Evolutionary conservation across 1,140 invertebrate genomes (phyloP), one percentile per base, ranked within the genome.

Genomic region (Heliconius hermathena): DNA sequence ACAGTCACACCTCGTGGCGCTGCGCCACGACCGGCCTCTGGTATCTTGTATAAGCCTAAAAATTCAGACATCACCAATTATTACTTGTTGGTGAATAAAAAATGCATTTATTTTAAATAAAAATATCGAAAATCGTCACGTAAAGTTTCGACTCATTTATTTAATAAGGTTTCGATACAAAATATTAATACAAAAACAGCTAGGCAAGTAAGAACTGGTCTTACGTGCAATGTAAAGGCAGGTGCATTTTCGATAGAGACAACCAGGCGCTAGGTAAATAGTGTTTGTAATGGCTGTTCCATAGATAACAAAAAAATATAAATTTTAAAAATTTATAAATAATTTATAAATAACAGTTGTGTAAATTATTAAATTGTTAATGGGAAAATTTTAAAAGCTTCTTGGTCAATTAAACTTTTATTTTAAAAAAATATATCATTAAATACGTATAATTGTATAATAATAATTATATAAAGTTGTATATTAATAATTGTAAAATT

Each of bases 201-300:
- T 77, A 77, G 70, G 60, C 49, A 75, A 46, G 52, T 72, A 57
- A 73, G 54, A 77, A 77, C 79, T 81, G 57, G 79, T 81, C 71
- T 77, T 79, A 79, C 74, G 73, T 79, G 74, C 74, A 72, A 60
- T 71, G 75, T 38, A 36, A 70, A 81, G 79, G 79, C 79, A 81
- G 79, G 79, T 81, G 79, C 72, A 77, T 57, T 77, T 81, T 81
- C 79, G 66, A 72, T 73, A 74, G 75, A 81, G 79, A 81, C 79
- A 73, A 71, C 57, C 79, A 81, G 79, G 71, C 79, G 79, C 79
- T 81, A 81, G 79, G 22, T 36, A 77, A 81, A 36, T 74, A 70
- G 74, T 76, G 72, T 60, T n/a, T 11, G 8, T 77, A 77, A 77
- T 77, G 70, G 72, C 57, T 66, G 71, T 74, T 79, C 77, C 77